Conservation (phyloP, 2,113 vertebrate species). For the Oreochromis tanganicae region DNA sequence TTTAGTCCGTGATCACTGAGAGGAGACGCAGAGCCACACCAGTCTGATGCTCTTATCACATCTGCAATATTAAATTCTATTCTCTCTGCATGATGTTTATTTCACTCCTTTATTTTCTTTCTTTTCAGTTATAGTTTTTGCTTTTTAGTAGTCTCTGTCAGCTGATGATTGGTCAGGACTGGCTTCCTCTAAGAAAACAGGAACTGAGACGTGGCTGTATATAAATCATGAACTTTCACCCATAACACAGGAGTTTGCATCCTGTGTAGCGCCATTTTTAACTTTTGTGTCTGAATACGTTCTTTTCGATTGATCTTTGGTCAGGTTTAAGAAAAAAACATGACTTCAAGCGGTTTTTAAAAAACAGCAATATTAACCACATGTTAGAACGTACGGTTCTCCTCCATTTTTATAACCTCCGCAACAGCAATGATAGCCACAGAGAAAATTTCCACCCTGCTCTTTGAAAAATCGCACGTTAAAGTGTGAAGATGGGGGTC, state of each 20-base stretch:
- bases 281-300: fast-evolving
- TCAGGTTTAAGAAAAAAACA: neutral
- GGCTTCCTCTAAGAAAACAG: neutral
- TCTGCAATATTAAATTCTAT: neutral
- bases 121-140: neutral
- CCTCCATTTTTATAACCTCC: neutral
- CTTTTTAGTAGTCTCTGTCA: neutral
- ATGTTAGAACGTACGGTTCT: neutral
- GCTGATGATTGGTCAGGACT: neutral
- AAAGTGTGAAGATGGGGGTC: neutral
- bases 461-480: neutral
- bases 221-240: neutral
- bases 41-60: neutral
- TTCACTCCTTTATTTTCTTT: neutral
- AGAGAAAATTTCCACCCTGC: neutral
- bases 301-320: neutral
- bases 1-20: neutral
- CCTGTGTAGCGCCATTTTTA: neutral
- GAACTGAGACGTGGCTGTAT: neutral
- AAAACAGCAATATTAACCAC: neutral
- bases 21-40: neutral
- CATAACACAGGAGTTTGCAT: neutral
- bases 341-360: neutral
- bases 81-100: neutral
- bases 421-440: fast-evolving